Evolutionary conservation across 2,113 vertebrate genomes (phyloP), one percentile per base, ranked within the genome.

Genomic region (Syngnathoides biaculeatus): DNA sequence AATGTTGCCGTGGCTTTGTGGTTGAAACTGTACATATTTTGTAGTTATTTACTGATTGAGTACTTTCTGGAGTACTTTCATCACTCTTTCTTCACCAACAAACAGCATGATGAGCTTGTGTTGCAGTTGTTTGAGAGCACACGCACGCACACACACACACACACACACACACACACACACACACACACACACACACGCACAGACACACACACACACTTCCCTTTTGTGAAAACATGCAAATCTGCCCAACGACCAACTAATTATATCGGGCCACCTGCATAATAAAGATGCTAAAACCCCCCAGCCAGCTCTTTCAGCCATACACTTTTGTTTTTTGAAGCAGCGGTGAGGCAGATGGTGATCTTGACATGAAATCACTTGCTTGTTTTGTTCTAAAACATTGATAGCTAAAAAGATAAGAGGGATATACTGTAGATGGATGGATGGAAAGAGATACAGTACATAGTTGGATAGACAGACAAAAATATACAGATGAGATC

Each of bases 211-310:
- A 63, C 50, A 82, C 73, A 92, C 89, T 92, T 92, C 91, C 91
- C 90, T 90, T 92, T 93, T 91, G 85, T 90, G 88, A 91, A 86
- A 83, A 89, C 70, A 93, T 92, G 92, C 92, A 93, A 93, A 93
- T 92, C 68, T 68, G 75, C 79, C 85, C 91, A 92, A 92, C 92
- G 89, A 91, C 89, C 80, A 84, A 92, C 92, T 93, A 93, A 93
- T 92, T 91, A 90, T 92, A 91, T 91, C 89, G 10, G 79, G 83
- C 84, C 92, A 93, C 90, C 91, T 92, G 92, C 91, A 89, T 87
- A 87, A 85, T 84, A 86, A 86, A 86, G 79, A 77, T 73, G 63
- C 73, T 80, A 78, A 81, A 81, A 35, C 80, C 79, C 79, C 81
- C 69, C 71, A 72, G 67, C 20, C 50, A 39, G 63, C 52, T 64